Conservation (phyloP, 2,888 invertebrate species). For the Epirrita christyi region DNA sequence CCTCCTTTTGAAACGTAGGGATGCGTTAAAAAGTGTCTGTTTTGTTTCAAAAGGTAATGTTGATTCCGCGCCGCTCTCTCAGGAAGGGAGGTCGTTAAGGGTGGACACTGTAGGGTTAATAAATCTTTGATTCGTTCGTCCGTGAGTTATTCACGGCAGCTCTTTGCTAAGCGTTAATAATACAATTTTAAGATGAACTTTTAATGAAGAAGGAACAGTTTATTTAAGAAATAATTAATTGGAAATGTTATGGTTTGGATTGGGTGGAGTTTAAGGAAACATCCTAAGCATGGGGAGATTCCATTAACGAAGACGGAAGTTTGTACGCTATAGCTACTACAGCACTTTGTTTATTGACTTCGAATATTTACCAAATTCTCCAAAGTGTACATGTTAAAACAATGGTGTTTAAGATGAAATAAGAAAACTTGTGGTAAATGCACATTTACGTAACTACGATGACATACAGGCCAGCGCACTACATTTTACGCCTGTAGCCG, state of each 20-base stretch:
- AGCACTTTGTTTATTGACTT: background rate
- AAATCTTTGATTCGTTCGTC: conserved; percentile 52
- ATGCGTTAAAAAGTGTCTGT: conserved; percentile 60
- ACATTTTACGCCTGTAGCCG: background rate
- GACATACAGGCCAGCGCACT: background rate
- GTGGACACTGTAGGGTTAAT: conserved; percentile 51
- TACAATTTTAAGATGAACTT: conserved; percentile 39
- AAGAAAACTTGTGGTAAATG: background rate
- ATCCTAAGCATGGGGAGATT: conserved; percentile 10
- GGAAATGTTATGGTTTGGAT: conserved; percentile 25
- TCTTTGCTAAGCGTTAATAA: conserved; percentile 46
- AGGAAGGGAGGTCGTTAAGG: conserved; percentile 51
- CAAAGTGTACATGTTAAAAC: background rate
- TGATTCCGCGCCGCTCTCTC: conserved; percentile 36
- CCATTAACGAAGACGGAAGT: conserved; percentile 8
- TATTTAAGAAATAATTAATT: conserved; percentile 38
- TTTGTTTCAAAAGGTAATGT: conserved; percentile 53
- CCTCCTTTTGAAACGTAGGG: conserved; percentile 58
- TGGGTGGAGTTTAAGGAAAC: conserved; percentile 19
- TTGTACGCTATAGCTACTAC: background rate
- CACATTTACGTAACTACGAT: background rate
- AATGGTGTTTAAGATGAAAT: too few relatives aligned
- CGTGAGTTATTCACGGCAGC: conserved; percentile 49
- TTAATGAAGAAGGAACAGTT: conserved; percentile 35
- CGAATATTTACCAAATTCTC: conserved; percentile 3